A percentile compares a stretch with the other conserved stretches of the same genome.
Conservation (phyloP, 2,888 invertebrate species). For the Idaea dimidiata region DNA sequence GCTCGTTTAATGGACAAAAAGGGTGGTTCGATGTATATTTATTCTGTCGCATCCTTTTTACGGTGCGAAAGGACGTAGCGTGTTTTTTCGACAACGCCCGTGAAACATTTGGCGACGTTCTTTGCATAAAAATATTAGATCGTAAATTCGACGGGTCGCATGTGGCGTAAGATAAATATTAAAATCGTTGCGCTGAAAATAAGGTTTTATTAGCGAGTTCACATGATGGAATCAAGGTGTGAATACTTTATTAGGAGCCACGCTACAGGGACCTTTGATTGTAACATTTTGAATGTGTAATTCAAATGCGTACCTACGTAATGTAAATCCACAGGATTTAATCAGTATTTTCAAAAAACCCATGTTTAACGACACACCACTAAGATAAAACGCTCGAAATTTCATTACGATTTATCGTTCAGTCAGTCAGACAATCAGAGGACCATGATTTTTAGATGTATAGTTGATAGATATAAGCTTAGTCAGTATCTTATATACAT, state of each 20-base stretch:
- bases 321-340: no score
- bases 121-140: conserved; percentile 79
- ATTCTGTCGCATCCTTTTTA: conserved; percentile 80
- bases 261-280: conserved; percentile 14
- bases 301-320: no score
- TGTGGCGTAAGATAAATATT: conserved; percentile 66
- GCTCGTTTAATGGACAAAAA: conserved; percentile 79
- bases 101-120: conserved; percentile 78
- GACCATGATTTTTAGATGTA: no score
- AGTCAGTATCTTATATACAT: no score
- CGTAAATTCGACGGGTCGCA: conserved; percentile 71
- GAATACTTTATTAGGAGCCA: conserved; percentile 51
- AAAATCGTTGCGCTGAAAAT: conserved; percentile 54
- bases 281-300: no score
- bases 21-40: conserved; percentile 79
- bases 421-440: no score
- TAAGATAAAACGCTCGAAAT: no score
- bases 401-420: no score
- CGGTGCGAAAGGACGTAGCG: conserved; percentile 73
- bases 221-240: conserved; percentile 60
- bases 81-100: conserved; percentile 68
- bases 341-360: no score
- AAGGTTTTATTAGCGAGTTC: conserved; percentile 58
- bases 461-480: no score
- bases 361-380: no score